Conservation (phyloP, 2,888 invertebrate species). For the Aphelenchoides bicaudatus region DNA sequence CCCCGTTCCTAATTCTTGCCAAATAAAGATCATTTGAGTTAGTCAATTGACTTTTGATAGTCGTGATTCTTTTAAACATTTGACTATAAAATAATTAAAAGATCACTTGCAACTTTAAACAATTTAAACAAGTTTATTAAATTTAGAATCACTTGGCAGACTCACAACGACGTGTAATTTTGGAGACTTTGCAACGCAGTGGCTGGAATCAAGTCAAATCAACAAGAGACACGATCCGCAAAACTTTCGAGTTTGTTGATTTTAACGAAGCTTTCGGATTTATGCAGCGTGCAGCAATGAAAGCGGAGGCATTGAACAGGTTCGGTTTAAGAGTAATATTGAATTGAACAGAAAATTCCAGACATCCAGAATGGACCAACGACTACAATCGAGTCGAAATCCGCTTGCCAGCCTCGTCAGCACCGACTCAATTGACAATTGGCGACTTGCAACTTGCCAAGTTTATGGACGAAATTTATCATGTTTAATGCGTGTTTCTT, state of each 20-base stretch:
- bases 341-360: too few relatives aligned
- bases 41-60: too few relatives aligned
- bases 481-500: too few relatives aligned
- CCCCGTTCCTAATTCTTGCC: too few relatives aligned
- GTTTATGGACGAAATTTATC: conserved; percentile 13
- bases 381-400: not conserved
- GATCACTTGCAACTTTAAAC: too few relatives aligned
- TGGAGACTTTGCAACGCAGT: conserved; percentile 53
- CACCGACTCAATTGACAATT: too few relatives aligned
- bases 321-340: too few relatives aligned
- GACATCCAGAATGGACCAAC: conserved; percentile 12
- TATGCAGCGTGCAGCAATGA: conserved; percentile 83
- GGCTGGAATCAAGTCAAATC: conserved; percentile 80
- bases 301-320: conserved; percentile 68
- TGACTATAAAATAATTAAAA: too few relatives aligned
- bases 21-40: too few relatives aligned
- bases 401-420: not conserved
- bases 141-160: too few relatives aligned
- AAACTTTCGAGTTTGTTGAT: conserved; percentile 83
- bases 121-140: too few relatives aligned
- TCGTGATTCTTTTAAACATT: too few relatives aligned
- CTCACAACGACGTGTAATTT: not conserved
- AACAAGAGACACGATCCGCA: conserved; percentile 61
- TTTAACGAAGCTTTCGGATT: conserved; percentile 96
- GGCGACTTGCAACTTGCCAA: conserved; percentile 4